A percentile compares a stretch with the other conserved stretches of the same genome.
Evolutionary conservation across 2,888 invertebrate genomes (phyloP).

Genomic region (Automeris io): DNA sequence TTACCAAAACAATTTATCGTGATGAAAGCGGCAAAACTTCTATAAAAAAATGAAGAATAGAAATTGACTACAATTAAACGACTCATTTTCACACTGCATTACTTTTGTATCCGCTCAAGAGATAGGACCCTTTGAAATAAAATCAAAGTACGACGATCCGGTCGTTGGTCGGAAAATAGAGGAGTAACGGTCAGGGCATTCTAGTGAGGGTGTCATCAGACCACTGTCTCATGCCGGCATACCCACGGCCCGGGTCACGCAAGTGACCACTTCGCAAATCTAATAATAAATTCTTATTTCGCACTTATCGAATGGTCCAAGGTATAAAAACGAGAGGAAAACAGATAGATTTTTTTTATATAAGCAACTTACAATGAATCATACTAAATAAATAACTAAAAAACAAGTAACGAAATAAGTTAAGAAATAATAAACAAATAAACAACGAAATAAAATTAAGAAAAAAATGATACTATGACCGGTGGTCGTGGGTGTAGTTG

Average conservation of each 20-base stretch:
- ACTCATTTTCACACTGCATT: conserved; percentile 5
- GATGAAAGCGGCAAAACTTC: too few relatives aligned
- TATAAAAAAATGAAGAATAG: background rate
- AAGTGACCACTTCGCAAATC: conserved; percentile 35
- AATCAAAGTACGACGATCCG: conserved; percentile 6
- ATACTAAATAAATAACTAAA: too few relatives aligned
- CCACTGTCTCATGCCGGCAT: conserved; percentile 26
- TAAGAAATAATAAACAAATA: too few relatives aligned
- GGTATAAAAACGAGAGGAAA: conserved; percentile 13
- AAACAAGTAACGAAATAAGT: too few relatives aligned
- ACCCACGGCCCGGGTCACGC: conserved; percentile 39
- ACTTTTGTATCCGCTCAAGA: conserved; percentile 2
- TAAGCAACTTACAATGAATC: background rate
- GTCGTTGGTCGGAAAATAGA: conserved; percentile 5
- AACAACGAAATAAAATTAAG: too few relatives aligned
- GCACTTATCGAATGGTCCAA: conserved; percentile 25
- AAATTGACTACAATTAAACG: background rate
- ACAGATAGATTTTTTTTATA: background rate
- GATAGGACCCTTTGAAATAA: conserved; percentile 5
- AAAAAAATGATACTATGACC: too few relatives aligned
- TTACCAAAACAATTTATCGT: too few relatives aligned
- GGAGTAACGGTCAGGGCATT: background rate
- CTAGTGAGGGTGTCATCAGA: conserved; percentile 6
- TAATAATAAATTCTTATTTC: conserved; percentile 58
- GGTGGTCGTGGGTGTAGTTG: too few relatives aligned